phyloP scores from a whole-genome alignment of 2,888 invertebrate genomes.

The Mongoloraphidia duomilia region DNA sequence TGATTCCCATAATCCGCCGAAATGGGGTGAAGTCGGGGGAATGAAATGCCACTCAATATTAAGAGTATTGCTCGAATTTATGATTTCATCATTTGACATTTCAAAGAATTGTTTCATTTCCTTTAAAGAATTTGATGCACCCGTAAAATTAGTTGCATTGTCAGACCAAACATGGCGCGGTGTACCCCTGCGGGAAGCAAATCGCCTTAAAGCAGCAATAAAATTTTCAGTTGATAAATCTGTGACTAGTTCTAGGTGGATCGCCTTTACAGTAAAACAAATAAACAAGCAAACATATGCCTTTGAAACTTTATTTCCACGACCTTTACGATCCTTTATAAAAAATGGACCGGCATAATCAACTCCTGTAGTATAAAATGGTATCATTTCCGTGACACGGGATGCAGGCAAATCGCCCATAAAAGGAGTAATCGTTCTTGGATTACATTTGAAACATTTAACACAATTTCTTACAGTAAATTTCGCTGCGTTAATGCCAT shows the following conservation, averaged over 20 bases:
- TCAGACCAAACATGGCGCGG: constrained; percentile 8
- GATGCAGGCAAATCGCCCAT: constrained; percentile 18
- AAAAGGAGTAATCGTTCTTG: constrained; percentile 9
- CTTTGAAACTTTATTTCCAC: constrained; percentile 12
- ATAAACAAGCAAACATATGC: constrained; percentile 13
- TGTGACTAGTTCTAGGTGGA: constrained; percentile 12
- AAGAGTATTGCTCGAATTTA: constrained; percentile 1
- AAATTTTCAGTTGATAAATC: constrained; percentile 10
- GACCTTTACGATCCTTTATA: constrained; percentile 11
- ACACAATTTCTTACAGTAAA: constrained; percentile 11
- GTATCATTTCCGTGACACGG: constrained; percentile 10
- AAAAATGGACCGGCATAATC: constrained; percentile 16
- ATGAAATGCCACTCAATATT: constrained; percentile 18
- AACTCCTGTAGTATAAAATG: constrained; percentile 13
- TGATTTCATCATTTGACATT: background rate
- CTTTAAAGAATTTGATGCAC: constrained; percentile 1
- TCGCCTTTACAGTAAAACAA: constrained; percentile 14
- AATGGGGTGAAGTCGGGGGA: constrained; percentile 18
- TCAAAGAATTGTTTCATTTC: background rate
- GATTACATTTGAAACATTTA: constrained; percentile 12
- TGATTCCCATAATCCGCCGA: constrained; percentile 22
- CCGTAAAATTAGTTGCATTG: constrained; percentile 12
- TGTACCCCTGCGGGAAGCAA: constrained; percentile 7
- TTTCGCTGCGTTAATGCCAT: constrained; percentile 11
- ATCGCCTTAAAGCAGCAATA: constrained; percentile 9